Evolutionary conservation across 2,113 vertebrate genomes (phyloP).

Genomic region (Daphoenositta chrysoptera): DNA sequence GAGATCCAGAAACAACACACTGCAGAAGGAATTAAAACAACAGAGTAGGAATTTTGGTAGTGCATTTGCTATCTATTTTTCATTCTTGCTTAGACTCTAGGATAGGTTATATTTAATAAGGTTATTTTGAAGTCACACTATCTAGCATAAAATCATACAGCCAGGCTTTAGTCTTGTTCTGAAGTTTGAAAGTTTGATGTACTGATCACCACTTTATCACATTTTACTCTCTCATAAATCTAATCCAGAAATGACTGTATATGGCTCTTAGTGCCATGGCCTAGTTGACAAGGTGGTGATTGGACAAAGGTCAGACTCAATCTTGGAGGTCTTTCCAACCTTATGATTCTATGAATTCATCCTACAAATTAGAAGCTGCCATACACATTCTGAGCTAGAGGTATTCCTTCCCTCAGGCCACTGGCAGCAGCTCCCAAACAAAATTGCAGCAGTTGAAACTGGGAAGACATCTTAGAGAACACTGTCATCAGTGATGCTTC

Average conservation of each 20-base stretch:
- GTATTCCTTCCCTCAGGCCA: not conserved
- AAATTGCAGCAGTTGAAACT: not conserved
- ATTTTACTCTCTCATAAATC: not conserved
- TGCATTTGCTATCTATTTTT: not conserved
- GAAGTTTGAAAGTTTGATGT: not conserved
- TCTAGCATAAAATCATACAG: not conserved
- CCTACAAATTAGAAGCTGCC: not conserved
- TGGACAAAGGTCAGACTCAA: not conserved
- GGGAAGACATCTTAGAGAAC: not conserved
- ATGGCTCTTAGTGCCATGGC: not conserved
- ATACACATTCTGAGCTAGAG: not conserved
- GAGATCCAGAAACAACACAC: not conserved
- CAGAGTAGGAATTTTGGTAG: not conserved
- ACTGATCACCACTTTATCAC: not conserved
- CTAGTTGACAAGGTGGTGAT: not conserved
- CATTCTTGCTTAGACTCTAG: not conserved
- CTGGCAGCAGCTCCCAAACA: not conserved
- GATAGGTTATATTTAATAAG: not conserved
- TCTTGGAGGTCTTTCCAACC: not conserved
- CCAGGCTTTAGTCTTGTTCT: not conserved
- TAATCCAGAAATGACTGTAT: not conserved
- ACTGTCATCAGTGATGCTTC: not conserved
- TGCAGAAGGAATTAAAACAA: not conserved
- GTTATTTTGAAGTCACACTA: not conserved
- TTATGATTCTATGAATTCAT: not conserved